phyloP scores from a whole-genome alignment of 2,113 vertebrate species.

The Gopherus flavomarginatus region DNA sequence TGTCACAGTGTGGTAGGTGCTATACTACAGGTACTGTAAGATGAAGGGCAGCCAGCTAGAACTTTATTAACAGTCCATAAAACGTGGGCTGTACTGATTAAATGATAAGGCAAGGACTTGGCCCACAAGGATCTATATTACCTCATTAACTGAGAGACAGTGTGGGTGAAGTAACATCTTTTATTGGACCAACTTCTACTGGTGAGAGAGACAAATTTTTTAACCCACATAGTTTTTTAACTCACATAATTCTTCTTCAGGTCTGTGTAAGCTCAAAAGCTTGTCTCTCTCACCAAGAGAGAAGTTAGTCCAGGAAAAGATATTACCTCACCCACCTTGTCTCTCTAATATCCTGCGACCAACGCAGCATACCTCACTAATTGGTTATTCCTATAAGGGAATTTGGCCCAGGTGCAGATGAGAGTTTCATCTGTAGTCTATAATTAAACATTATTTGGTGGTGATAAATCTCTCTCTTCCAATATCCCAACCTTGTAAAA shows the following conservation, averaged over 20 bases:
- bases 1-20: not conserved
- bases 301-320: not conserved
- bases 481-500: not conserved
- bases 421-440: not conserved
- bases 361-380: not conserved
- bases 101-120: not conserved
- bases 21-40: fast-evolving
- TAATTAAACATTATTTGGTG: not conserved
- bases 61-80: not conserved
- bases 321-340: not conserved
- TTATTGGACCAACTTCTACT: not conserved
- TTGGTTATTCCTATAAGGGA: not conserved
- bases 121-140: not conserved
- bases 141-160: not conserved
- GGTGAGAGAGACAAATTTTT: not conserved
- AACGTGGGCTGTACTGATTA: not conserved
- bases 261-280: not conserved
- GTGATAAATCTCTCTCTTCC: not conserved
- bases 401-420: not conserved
- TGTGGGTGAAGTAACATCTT: not conserved
- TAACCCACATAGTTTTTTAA: not conserved
- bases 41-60: not conserved
- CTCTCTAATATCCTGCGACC: not conserved
- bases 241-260: not conserved
- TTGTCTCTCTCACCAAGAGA: not conserved